Evolutionary conservation across 2,797 vertebrate species (phyloP).

Genomic region (Hipposideros larvatus): DNA sequence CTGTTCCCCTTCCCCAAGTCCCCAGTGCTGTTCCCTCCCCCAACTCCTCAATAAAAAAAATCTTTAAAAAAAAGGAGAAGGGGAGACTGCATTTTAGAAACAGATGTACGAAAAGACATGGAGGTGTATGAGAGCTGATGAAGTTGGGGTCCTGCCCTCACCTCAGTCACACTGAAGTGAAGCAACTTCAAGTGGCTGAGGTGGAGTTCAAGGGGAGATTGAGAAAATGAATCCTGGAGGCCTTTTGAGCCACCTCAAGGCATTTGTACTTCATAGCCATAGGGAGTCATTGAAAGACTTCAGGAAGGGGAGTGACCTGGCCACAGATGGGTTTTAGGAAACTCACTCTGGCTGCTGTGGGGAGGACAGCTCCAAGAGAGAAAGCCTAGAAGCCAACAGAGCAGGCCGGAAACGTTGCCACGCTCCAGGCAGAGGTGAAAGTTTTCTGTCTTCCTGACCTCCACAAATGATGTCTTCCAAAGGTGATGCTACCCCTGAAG

Average conservation of each 20-base stretch:
- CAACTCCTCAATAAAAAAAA: no score
- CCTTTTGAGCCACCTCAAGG: background rate
- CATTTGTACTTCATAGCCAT: background rate
- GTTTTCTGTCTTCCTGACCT: background rate
- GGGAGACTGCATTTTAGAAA: background rate
- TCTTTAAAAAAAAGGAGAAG: background rate
- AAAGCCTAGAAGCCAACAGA: background rate
- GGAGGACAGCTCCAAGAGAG: background rate
- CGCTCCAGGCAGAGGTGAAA: background rate
- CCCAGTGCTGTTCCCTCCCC: no score
- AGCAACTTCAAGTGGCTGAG: background rate
- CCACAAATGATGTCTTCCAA: background rate
- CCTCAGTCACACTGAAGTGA: background rate
- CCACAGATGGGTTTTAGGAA: conserved; percentile 28
- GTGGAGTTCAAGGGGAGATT: background rate
- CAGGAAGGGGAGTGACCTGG: background rate
- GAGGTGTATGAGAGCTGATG: background rate
- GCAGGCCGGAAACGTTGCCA: background rate
- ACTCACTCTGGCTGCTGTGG: background rate
- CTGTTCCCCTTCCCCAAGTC: no score
- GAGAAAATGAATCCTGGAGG: background rate
- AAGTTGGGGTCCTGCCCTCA: background rate
- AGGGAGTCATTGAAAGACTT: background rate
- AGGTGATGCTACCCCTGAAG: background rate
- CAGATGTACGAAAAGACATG: background rate